Evolutionary conservation across 2,888 invertebrate genomes (phyloP), one percentile per base, ranked within the genome.

Genomic region (Eupelmus urozonus): DNA sequence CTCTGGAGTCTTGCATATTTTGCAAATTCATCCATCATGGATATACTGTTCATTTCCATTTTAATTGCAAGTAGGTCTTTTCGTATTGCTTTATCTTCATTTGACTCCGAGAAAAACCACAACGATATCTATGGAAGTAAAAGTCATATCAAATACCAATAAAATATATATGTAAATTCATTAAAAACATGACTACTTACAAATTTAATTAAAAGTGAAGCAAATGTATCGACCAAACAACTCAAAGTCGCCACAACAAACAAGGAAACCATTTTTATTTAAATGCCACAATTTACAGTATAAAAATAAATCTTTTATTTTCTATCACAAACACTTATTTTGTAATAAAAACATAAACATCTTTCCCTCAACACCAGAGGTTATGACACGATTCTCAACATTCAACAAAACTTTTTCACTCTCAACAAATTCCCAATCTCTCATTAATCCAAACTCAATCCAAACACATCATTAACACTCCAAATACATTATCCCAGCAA

Each of bases 11-110:
- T 90, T 5, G 90, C 89, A 81, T 89, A 88, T 74, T 86, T 90
- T 11, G 90, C 85, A 85, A 91, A 91, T 80, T 91, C 90, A 83
- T 90, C 88, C 0, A 89, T 86, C 82, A 90, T 88, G 11, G 89
- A 89, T 74, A 89, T 85, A 20, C 81, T 81, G 25, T 82, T 78
- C 86, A 90, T 88, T 83, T 90, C 85, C 42, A 83, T 82, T 81
- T 87, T 88, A 16, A 90, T 76, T 45, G 75, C 77, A 23, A 78
- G 79, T 34, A 89, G 72, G 51, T 87, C 84, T 5, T 75, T 79
- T n/a, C 84, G 83, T n/a, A 88, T 9, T 23, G 72, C 75, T 34
- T 75, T 60, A 20, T 87, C 86, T 2, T 81, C 59, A 18, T 81
- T 83, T 27, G 82, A 82, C 70, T 81, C 81, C 20, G 81, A 71